Evolutionary conservation across 2,113 vertebrate genomes (phyloP).

Genomic region (Pedetes capensis): DNA sequence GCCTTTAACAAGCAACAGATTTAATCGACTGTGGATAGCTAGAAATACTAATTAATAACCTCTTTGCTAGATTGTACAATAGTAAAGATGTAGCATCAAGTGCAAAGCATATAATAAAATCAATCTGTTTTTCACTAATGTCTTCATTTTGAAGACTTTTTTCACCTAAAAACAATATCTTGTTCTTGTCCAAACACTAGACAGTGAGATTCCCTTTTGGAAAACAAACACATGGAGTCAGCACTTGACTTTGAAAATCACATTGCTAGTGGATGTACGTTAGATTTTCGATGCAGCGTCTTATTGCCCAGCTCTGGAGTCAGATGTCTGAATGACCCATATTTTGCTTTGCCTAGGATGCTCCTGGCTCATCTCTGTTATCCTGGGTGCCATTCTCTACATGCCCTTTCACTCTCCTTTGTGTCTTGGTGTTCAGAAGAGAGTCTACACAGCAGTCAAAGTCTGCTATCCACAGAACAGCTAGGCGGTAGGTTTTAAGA

Average conservation of each 20-base stretch:
- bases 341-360: background rate
- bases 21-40: conserved; percentile 45
- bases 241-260: background rate
- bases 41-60: conserved; percentile 44
- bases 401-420: background rate
- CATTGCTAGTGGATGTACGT: accelerated
- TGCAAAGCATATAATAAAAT: background rate
- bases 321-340: background rate
- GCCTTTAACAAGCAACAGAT: conserved; percentile 50
- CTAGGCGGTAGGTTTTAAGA: accelerated
- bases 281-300: too few species aligned
- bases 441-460: accelerated
- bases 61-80: background rate
- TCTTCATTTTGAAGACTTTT: background rate
- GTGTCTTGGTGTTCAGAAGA: background rate
- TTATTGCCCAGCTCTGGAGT: background rate
- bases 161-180: background rate
- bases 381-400: accelerated
- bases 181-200: background rate
- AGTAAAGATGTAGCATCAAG: background rate
- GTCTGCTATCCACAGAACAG: background rate
- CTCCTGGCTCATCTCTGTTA: too few species aligned
- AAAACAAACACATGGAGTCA: background rate
- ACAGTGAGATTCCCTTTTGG: background rate
- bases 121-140: background rate